These are phyloP conservation scores for Petromus typicus DNA, from an alignment of 2,113 vertebrate genomes.

Conservation along the genomic window DNA sequence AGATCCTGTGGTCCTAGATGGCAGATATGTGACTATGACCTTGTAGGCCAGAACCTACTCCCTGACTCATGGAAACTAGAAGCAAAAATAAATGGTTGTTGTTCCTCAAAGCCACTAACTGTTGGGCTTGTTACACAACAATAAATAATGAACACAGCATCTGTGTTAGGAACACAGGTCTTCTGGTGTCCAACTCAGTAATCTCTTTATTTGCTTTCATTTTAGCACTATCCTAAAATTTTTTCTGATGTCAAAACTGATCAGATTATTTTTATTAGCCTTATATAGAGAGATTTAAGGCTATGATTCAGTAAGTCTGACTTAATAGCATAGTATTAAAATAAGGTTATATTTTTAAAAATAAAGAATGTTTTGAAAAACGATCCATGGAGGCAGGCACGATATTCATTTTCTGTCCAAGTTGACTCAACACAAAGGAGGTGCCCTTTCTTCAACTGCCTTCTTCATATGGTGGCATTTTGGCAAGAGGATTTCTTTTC, in stretches of 20 bases:
- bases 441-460: conserved; percentile 50
- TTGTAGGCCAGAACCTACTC: not conserved
- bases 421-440: conserved; percentile 11
- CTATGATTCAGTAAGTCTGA: not conserved
- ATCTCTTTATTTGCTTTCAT: conserved; percentile 25
- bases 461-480: conserved; percentile 76
- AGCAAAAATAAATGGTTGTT: not conserved
- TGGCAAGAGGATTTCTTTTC: conserved; percentile 74
- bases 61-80: not conserved
- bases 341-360: not conserved
- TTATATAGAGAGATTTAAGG: not conserved
- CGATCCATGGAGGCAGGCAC: not conserved
- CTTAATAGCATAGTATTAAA: conserved; percentile 32
- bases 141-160: not conserved
- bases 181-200: not conserved
- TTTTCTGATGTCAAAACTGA: not conserved
- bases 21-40: fast-evolving
- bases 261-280: conserved; percentile 33
- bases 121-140: not conserved
- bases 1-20: not conserved
- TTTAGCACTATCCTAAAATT: not conserved
- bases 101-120: not conserved
- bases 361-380: conserved; percentile 28
- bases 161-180: not conserved
- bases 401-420: conserved; percentile 34